Base-by-base conservation (phyloP, 2,113 vertebrate genomes). In the Acrocephalus arundinaceus region DNA sequence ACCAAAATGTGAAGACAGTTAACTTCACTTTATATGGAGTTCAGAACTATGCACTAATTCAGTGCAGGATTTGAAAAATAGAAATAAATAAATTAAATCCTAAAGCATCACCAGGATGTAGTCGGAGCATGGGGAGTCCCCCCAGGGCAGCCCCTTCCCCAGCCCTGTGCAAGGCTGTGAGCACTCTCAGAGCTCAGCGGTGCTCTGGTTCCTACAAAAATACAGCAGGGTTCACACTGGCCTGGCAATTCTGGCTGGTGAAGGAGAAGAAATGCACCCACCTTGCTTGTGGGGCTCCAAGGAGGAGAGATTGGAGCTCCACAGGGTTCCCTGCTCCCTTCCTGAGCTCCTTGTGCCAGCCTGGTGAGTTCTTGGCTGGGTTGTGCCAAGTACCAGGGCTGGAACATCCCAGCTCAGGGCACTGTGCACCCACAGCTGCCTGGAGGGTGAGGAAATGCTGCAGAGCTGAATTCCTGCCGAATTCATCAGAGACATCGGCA, bases 91-190 rank as follows among this genome's bases (percentile, higher is more conserved):
- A 4, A 33, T 48, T 3, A 48, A 59, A 31, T 37, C 43, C 4
- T 37, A 6, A 30, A 11, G 55, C 55, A 61, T 9, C 25, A 30
- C 14, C 27, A 28, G 24, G 55, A 13, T 28, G 61, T 1, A 49
- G 52, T 0, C n/a, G 37, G 37, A 33, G 14, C 18, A 3, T 0
- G 3, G 9, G 22, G 30, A 35, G n/a, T 18, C 6, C 59, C 33
- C 23, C 8, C 65, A 23, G 25, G 28, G 14, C 4, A 21, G 12
- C 58, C 48, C 21, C 16, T 84, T 77, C 41, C 41, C 49, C 24
- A 39, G 35, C 8, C 37, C 78, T 10, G 24, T 17, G 37, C 10
- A 18, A 31, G 14, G n/a, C 1, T 12, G 9, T 0, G 7, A 48
- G 13, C 20, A 22, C 35, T 35, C 35, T 11, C 68, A 23, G 24